phyloP scores from a whole-genome alignment of 2,888 invertebrate species.

The Blastobasis lacticolella region DNA sequence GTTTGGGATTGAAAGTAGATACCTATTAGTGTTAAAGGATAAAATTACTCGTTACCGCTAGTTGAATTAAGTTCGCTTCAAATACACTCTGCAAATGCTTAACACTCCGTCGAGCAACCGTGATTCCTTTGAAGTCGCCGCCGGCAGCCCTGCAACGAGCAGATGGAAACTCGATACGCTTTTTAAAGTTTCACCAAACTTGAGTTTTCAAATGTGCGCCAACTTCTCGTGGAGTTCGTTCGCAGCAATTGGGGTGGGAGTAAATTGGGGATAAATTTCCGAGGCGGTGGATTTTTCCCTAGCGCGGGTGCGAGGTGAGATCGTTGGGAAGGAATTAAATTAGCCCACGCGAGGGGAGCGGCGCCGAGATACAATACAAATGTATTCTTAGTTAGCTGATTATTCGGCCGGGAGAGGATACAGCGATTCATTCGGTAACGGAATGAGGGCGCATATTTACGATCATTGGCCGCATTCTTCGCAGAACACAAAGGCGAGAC shows the following conservation, averaged over 20 bases:
- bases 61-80: too few species aligned
- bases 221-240: conserved; percentile 12
- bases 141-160: too few species aligned
- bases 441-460: too few species aligned
- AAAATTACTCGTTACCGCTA: too few species aligned
- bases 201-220: conserved; percentile 6
- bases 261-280: conserved; percentile 15
- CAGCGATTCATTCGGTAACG: too few species aligned
- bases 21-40: too few species aligned
- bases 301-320: conserved; percentile 22
- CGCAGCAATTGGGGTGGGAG: conserved; percentile 16
- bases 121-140: too few species aligned
- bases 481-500: too few species aligned
- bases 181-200: conserved; percentile 4
- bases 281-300: conserved; percentile 18
- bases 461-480: too few species aligned
- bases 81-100: too few species aligned
- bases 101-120: too few species aligned
- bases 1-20: too few species aligned
- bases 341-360: conserved; percentile 20
- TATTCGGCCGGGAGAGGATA: neutral
- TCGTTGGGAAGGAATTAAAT: conserved; percentile 27
- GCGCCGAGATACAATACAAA: conserved; percentile 23
- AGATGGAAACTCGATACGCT: conserved; percentile 6
- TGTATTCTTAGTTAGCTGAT: conserved; percentile 29